Evolutionary conservation across 2,888 invertebrate genomes (phyloP), one percentile per base, ranked within the genome.

Genomic region (Lypha dubia): DNA sequence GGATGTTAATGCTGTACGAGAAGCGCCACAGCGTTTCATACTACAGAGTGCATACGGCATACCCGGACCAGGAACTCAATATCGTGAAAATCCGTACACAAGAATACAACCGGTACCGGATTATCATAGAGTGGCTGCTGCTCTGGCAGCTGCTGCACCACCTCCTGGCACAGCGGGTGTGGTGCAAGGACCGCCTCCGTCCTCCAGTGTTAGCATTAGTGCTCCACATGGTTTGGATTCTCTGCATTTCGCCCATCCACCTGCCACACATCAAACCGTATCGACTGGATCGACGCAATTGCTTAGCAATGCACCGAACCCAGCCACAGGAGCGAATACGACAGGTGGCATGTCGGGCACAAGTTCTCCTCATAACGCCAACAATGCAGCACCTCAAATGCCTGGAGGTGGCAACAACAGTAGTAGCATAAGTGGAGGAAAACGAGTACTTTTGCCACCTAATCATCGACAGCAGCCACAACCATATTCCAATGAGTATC

Each of bases 161-260:
- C 88, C 87, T 76, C 84, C 87, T 58, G 88, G 86, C 6, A 76
- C 83, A 63, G 44, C 85, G 46, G 83, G 86, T 24, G 87, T 89
- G 83, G 88, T 89, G 56, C 89, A 89, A 77, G 89, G 88, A 63
- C 86, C 86, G 17, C 86, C 87, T 70, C 86, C 88, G 20, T 88
- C 89, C n/a, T 88, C 90, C 68, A 86, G 87, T 86, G 87, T 85
- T 53, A 86, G 85, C 86, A 84, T 84, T 70, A 86, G 81, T 67
- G 68, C 89, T 86, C 87, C 85, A 88, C 88, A 90, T 86, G 83
- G 84, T 83, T 44, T 87, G 82, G 87, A 87, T 49, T 86, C 87
- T 77, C 67, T 93, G 95, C 91, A 94, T 96, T 93, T 95, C 95
- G 77, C 93, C 96, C 91, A 93, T 96, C 90, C 86, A 77, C 79